Conservation (phyloP, 2,797 vertebrate genomes). For the Lophius americanus region DNA sequence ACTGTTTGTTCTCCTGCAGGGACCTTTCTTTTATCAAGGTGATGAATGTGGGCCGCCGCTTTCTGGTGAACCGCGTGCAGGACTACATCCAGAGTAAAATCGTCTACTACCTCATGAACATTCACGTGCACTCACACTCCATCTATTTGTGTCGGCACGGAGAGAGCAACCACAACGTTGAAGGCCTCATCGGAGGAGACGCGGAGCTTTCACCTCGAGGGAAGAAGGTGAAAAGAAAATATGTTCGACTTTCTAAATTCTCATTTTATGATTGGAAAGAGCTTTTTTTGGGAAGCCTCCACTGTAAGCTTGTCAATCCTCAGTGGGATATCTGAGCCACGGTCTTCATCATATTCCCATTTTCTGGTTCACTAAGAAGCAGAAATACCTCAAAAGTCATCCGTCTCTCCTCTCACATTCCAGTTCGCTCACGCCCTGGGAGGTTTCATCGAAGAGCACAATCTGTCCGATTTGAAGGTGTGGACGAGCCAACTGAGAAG, state of each 20-base stretch:
- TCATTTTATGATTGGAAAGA: constrained; percentile 15
- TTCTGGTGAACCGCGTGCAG: constrained; percentile 94
- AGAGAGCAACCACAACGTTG: constrained; percentile 91
- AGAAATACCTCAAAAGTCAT: constrained; percentile 2
- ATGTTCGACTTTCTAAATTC: not conserved
- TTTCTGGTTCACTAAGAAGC: not conserved
- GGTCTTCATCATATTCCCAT: constrained; percentile 18
- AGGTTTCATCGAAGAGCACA: constrained; percentile 90
- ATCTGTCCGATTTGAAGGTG: constrained; percentile 93
- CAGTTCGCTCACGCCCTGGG: constrained; percentile 89
- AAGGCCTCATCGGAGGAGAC: constrained; percentile 93
- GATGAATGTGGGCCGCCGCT: constrained; percentile 95
- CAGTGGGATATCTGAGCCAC: constrained; percentile 1
- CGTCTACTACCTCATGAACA: constrained; percentile 99
- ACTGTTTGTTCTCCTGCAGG: constrained; percentile 70
- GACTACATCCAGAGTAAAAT: constrained; percentile 99
- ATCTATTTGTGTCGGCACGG: constrained; percentile 97
- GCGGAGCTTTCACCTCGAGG: constrained; percentile 88
- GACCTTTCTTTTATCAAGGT: constrained; percentile 97
- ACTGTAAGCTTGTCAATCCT: not conserved
- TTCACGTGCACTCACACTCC: constrained; percentile 94
- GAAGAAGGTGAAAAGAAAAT: constrained; percentile 83
- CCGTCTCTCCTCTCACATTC: not conserved
- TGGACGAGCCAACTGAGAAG: constrained; percentile 98
- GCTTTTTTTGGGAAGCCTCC: constrained; percentile 3